Base-by-base conservation (phyloP, 2,113 vertebrate genomes). In the Puntigrus tetrazona region DNA sequence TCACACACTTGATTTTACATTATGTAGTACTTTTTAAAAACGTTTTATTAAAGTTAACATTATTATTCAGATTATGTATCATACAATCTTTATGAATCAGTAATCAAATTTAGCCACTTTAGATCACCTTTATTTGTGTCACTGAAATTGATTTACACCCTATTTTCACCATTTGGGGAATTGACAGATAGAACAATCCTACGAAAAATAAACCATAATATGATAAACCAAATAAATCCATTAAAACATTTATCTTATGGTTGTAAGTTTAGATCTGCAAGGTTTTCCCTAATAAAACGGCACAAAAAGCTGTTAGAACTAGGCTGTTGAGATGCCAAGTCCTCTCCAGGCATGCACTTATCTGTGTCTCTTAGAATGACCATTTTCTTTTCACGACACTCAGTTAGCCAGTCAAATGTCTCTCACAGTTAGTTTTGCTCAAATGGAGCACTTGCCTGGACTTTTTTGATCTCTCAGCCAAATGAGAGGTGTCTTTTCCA, bases 281-380 rank as follows among this genome's bases (percentile, higher is more conserved):
- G n/a, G 16, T 31, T 31, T 50, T 59, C 25, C 4, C 81, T 85
- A 77, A 83, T 89, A 88, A 87, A 91, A 91, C 36, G 79, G 86
- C 90, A 50, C 72, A 87, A 89, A 89, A 86, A 86, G 82, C 89
- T 87, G 87, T 89, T 86, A 86, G 87, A 84, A 87, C 88, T 91
- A 81, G 78, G 87, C 86, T 88, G 86, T 88, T 89, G 87, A 89
- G 91, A 90, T 90, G 89, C 90, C 91, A 91, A 90, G 88, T 92
- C 89, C 89, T 86, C 85, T 84, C 4, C 69, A 84, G 7, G 77
- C 65, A 82, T 86, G 84, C 87, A 88, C 86, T 89, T 88, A 87
- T 90, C 84, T 82, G 86, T 79, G 80, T 86, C 86, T 91, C 92
- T 91, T 72, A 89, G 88, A 89, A 89, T 57, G 83, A 84, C n/a